Evolutionary conservation across 2,888 invertebrate species (phyloP), one percentile per base, ranked within the genome.

Genomic region (Schizotus pectinicornis): DNA sequence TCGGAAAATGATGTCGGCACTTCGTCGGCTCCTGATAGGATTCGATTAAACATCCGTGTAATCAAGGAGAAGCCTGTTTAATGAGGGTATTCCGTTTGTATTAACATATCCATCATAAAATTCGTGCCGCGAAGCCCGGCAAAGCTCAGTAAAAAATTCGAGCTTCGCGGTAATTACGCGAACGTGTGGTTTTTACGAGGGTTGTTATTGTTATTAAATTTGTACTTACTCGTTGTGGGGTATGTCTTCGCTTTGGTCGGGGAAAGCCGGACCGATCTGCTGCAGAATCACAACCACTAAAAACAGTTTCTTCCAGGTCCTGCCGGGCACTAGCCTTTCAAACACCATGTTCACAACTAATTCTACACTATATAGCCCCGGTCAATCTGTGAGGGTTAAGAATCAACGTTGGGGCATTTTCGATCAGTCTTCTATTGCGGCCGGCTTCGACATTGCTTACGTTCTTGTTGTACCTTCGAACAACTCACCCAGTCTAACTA

Each of bases 191-290:
- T 8, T 11, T 13, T 13, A 8, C 38, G 38, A 34, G 22, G 22
- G 5, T 22, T 22, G 22, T 22, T 22, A 22, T 22, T 22, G 22
- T 22, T 22, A 5, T 22, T 22, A 22, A 22, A 22, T 22, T 22
- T 22, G 5, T 22, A 85, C 92, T 91, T 85, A 93, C 93, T 92
- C 92, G 82, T 91, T 91, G 80, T 92, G 92, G 59, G 92, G 93
- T 77, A 93, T 93, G 79, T 92, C 92, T 84, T 93, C 92, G 75
- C 92, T 91, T 81, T 92, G 92, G 81, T 92, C 92, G 72, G 86
- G 79, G 70, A 81, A 81, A 63, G 77, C 79, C 46, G 80, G 78
- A 64, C 80, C 83, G 69, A 85, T 75, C 63, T 80, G 69, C 39
- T 79, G 63, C 48, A 74, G 34, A 41, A 60, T 53, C 31, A 74